Evolutionary conservation across 2,888 invertebrate genomes (phyloP).

Genomic region (Silvanus unidentatus): DNA sequence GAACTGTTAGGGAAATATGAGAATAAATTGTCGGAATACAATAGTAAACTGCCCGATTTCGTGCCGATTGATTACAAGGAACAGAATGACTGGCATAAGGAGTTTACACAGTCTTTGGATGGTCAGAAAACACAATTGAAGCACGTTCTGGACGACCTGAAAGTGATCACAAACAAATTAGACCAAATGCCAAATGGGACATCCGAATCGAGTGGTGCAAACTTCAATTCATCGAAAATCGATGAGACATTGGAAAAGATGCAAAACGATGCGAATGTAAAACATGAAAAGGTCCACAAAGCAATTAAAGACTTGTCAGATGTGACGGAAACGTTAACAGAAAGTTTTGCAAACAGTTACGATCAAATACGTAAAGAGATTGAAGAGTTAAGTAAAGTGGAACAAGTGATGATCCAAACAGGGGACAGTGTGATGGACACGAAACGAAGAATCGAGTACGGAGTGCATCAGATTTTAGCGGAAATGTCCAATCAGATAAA

Average conservation of each 20-base stretch:
- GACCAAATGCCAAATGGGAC: slow-evolving; percentile 45
- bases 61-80: slow-evolving; percentile 24
- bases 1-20: slow-evolving; percentile 54
- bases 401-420: slow-evolving; percentile 72
- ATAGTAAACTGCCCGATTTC: slow-evolving; percentile 34
- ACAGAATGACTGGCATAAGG: slow-evolving; percentile 38
- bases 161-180: slow-evolving; percentile 31
- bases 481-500: slow-evolving; percentile 68
- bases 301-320: slow-evolving; percentile 42
- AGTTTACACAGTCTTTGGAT: slow-evolving; percentile 36
- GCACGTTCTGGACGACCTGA: slow-evolving; percentile 35
- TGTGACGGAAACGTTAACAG: slow-evolving; percentile 54
- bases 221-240: slow-evolving; percentile 12
- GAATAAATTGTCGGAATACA: slow-evolving; percentile 50
- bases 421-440: slow-evolving; percentile 80
- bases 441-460: slow-evolving; percentile 78
- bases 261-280: slow-evolving; percentile 21
- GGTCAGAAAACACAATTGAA: slow-evolving; percentile 36
- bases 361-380: slow-evolving; percentile 52
- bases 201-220: too few relatives aligned
- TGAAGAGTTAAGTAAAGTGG: slow-evolving; percentile 62
- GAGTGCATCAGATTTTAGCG: slow-evolving; percentile 72
- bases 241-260: slow-evolving; percentile 17
- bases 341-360: slow-evolving; percentile 52
- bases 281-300: slow-evolving; percentile 25